These are phyloP conservation scores for Sebastes oblongus DNA, from an alignment of 2,797 vertebrate species.

Conservation along the genomic window DNA sequence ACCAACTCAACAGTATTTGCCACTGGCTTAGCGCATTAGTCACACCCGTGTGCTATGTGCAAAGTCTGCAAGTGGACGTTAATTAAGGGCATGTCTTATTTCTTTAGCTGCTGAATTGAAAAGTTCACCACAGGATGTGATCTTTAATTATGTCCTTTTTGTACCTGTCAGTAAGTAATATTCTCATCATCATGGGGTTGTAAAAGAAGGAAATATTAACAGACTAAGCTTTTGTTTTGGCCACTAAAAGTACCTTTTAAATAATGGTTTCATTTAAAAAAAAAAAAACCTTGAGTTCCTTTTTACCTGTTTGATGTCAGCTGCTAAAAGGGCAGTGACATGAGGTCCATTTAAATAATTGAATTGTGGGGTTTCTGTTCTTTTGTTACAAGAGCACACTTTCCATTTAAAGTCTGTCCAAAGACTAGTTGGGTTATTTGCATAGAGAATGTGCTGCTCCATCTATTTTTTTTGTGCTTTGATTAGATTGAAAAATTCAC, in stretches of 20 bases:
- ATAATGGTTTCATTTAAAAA: conserved; percentile 2
- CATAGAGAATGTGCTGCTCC: conserved; percentile 1
- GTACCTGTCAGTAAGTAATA: conserved; percentile 8
- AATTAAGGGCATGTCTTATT: conserved; percentile 30
- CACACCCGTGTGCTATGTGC: conserved; percentile 13
- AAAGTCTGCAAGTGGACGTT: conserved; percentile 33
- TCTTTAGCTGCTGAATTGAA: conserved; percentile 13
- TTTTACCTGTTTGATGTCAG: conserved; percentile 8
- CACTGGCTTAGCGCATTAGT: conserved; percentile 28
- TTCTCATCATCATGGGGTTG: neutral
- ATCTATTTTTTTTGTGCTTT: conserved; percentile 1
- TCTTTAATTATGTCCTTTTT: conserved; percentile 25
- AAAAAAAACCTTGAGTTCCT: neutral
- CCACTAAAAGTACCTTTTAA: neutral
- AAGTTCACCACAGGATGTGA: neutral
- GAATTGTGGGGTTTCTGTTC: neutral
- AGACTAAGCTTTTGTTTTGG: neutral
- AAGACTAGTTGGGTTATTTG: conserved; percentile 16
- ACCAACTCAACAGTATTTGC: conserved; percentile 15
- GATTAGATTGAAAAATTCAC: conserved; percentile 20
- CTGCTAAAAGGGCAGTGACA: neutral
- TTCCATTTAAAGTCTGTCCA: conserved; percentile 2
- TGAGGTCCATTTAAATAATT: neutral
- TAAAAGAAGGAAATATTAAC: conserved; percentile 11
- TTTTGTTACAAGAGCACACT: neutral